Conservation (phyloP, 2,797 vertebrate species). For the Carcharodon carcharias region DNA sequence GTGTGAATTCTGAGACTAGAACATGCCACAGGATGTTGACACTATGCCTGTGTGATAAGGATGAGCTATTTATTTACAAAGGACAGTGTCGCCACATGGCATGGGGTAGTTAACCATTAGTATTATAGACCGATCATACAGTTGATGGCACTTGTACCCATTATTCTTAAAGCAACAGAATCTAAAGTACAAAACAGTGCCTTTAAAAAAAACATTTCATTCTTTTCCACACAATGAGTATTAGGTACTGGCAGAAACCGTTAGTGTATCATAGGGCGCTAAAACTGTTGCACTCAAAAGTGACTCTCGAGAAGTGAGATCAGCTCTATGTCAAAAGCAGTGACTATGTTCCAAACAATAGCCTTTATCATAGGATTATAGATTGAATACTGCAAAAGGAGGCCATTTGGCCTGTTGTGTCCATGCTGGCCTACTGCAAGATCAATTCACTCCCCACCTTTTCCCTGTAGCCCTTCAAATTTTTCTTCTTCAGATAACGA, state of each 20-base stretch:
- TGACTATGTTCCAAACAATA: not conserved
- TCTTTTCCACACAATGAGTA: not conserved
- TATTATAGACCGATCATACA: not conserved
- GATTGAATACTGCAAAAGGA: not conserved
- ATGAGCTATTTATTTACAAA: not conserved
- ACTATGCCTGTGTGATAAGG: not conserved
- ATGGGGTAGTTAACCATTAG: not conserved
- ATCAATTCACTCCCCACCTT: not conserved
- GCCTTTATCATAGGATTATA: not conserved
- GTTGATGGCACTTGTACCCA: not conserved
- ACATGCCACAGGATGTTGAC: not conserved
- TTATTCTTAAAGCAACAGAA: not conserved
- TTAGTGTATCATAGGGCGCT: not conserved
- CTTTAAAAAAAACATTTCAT: not conserved
- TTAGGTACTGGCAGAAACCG: not conserved
- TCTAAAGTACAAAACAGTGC: not conserved
- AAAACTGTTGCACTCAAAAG: not conserved
- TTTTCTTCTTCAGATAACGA: not conserved
- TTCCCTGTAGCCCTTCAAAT: not conserved
- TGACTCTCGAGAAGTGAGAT: not conserved
- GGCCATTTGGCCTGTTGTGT: not conserved
- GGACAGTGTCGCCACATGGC: not conserved
- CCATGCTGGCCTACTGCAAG: not conserved
- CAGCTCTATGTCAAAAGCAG: not conserved
- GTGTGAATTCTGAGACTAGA: not conserved